Base-by-base conservation (phyloP, 2,888 invertebrate species). In the Pandemis cinnamomeana region DNA sequence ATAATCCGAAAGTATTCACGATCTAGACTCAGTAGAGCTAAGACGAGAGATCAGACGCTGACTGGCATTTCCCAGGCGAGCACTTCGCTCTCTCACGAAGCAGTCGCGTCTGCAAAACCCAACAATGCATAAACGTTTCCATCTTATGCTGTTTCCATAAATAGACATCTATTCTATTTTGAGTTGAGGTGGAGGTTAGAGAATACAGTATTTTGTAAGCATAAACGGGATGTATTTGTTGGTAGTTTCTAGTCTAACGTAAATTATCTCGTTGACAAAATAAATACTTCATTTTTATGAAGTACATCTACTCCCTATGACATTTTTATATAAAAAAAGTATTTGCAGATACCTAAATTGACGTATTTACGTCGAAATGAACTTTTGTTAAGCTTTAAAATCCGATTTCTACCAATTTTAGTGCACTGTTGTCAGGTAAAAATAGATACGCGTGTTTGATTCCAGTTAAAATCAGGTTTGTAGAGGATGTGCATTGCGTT, bases 61-160 rank as follows among this genome's bases (percentile, higher is more conserved):
- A 91, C 92, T 92, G 90, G 91, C 91, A 83, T 89, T 84, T 88
- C 91, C 89, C 91, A 84, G 81, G 89, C 86, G 89, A 85, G 89
- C 87, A 87, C 88, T 89, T 85, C 83, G 84, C 84, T 86, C 84
- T 86, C 87, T 85, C 89, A 88, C 90, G 89, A 89, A 87, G 87
- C 86, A 87, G 87, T 88, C 86, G 87, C 87, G 87, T 92, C 90
- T 89, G 91, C 91, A 89, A 88, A 91, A 91, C 89, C 90, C 92
- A 92, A 89, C 91, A 91, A 90, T 89, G 92, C 92, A 93, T 92
- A 89, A 88, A 87, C 91, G 91, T 92, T 76, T 91, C 90, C 90
- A 92, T 91, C 89, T 89, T 85, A 89, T 87, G 85, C 89, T 88
- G 60, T 51, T 70, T 48, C 42, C 11, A 64, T 53, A 53, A 55